phyloP scores from a whole-genome alignment of 1,140 invertebrate genomes.

The Chrysomallon squamiferum region DNA sequence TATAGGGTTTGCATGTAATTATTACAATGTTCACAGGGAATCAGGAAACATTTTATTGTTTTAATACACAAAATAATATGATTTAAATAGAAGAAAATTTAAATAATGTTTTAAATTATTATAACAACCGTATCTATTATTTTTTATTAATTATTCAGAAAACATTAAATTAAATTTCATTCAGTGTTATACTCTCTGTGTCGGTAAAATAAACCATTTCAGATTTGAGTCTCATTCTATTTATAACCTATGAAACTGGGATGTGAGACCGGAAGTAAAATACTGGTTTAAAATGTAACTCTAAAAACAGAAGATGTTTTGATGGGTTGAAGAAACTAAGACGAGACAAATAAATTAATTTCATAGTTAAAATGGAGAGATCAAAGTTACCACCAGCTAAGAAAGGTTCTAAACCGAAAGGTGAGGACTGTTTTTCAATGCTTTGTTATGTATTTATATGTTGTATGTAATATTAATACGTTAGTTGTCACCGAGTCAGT shows the following conservation, averaged over 20 bases:
- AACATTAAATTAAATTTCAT: too few species aligned
- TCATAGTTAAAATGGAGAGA: neutral
- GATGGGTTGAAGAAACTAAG: neutral
- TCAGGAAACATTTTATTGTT: too few species aligned
- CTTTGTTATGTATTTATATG: neutral
- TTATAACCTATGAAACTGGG: neutral
- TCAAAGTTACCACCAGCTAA: neutral
- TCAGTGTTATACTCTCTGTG: too few species aligned
- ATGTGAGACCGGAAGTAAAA: neutral
- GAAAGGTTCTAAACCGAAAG: neutral
- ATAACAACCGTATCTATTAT: too few species aligned
- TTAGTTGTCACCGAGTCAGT: neutral
- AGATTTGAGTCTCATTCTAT: neutral
- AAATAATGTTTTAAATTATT: neutral
- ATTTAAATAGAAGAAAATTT: too few species aligned
- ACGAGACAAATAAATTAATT: neutral
- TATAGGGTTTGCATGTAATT: too few species aligned
- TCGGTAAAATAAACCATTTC: neutral
- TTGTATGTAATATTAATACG: neutral
- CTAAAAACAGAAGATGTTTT: neutral
- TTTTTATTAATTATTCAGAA: too few species aligned
- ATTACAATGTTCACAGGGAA: too few species aligned
- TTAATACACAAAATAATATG: too few species aligned
- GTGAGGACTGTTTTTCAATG: neutral
- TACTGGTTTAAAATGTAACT: neutral